phyloP scores from a whole-genome alignment of 92 coral and sea anemone species.

The Zoanthus sociatus region DNA sequence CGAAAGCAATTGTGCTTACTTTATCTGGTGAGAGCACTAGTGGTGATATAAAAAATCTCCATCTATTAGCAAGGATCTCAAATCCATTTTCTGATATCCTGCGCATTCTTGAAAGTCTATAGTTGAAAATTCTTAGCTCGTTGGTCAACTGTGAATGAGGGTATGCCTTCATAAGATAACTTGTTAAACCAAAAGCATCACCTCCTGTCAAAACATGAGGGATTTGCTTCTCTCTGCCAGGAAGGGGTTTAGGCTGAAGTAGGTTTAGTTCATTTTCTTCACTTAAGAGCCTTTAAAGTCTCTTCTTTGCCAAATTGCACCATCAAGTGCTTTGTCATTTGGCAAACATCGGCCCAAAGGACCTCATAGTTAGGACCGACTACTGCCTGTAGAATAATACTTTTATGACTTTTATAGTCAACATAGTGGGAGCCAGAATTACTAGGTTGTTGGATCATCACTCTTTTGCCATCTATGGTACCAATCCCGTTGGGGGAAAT shows the following conservation, averaged over 20 bases:
- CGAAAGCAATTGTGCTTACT: slow-evolving; percentile 29
- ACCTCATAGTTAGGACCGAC: slow-evolving; percentile 37
- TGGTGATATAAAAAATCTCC: slow-evolving; percentile 51
- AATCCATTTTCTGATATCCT: neutral
- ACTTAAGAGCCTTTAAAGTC: slow-evolving; percentile 25
- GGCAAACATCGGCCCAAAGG: slow-evolving; percentile 40
- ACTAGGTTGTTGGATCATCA: slow-evolving; percentile 50
- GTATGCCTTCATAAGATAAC: slow-evolving; percentile 16
- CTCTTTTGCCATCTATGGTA: slow-evolving; percentile 53
- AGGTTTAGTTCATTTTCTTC: slow-evolving; percentile 31
- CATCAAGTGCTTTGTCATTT: slow-evolving; percentile 54
- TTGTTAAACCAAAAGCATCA: neutral
- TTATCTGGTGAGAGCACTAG: slow-evolving; percentile 30
- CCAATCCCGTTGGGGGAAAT: slow-evolving; percentile 55
- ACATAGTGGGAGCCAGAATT: slow-evolving; percentile 52
- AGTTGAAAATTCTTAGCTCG: slow-evolving; percentile 48
- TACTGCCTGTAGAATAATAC: slow-evolving; percentile 26
- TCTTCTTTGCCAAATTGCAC: slow-evolving; percentile 50
- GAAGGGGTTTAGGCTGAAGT: slow-evolving; percentile 19
- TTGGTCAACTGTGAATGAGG: slow-evolving; percentile 30
- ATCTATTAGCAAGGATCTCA: slow-evolving; percentile 38
- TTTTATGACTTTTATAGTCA: slow-evolving; percentile 46
- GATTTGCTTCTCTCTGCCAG: neutral
- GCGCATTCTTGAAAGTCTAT: slow-evolving; percentile 42
- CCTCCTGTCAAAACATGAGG: neutral